phyloP scores from a whole-genome alignment of 1,140 invertebrate species.

The Scaptomyza hsui region DNA sequence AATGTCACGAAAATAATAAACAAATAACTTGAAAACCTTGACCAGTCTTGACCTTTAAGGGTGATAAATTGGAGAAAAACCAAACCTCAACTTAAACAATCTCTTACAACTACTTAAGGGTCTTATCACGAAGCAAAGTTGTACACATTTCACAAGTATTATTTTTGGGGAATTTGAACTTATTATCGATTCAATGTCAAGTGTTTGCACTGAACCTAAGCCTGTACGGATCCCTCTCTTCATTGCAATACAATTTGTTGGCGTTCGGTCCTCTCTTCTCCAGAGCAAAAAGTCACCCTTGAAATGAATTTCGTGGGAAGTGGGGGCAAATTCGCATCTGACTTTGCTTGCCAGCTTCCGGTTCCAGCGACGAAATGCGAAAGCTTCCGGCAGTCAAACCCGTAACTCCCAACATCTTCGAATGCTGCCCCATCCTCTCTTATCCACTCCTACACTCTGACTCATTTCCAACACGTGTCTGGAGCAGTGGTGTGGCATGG shows the following conservation, averaged over 20 bases:
- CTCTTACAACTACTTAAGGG: background rate
- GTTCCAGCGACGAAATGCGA: conserved; percentile 45
- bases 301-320: conserved; percentile 1
- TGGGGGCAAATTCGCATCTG: conserved; percentile 21
- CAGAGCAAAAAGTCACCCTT: conserved; percentile 46
- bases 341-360: conserved; percentile 41
- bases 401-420: conserved; percentile 6
- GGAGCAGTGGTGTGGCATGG: conserved; percentile 48
- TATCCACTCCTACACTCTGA: conserved; percentile 7
- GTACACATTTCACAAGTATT: conserved; percentile 36
- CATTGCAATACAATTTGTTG: background rate
- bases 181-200: conserved; percentile 80
- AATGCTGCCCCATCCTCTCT: background rate
- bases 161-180: conserved; percentile 64
- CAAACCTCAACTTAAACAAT: too few relatives aligned
- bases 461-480: conserved; percentile 68
- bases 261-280: conserved; percentile 18
- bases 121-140: conserved; percentile 15
- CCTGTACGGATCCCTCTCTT: background rate
- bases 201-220: conserved; percentile 63
- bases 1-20: conserved; percentile 18
- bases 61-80: too few relatives aligned
- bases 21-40: conserved; percentile 52
- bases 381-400: conserved; percentile 31
- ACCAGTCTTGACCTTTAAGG: conserved; percentile 44